Evolutionary conservation across 2,797 vertebrate genomes (phyloP), one percentile per base, ranked within the genome.

Genomic region (Paratrypauchen microcephalus): DNA sequence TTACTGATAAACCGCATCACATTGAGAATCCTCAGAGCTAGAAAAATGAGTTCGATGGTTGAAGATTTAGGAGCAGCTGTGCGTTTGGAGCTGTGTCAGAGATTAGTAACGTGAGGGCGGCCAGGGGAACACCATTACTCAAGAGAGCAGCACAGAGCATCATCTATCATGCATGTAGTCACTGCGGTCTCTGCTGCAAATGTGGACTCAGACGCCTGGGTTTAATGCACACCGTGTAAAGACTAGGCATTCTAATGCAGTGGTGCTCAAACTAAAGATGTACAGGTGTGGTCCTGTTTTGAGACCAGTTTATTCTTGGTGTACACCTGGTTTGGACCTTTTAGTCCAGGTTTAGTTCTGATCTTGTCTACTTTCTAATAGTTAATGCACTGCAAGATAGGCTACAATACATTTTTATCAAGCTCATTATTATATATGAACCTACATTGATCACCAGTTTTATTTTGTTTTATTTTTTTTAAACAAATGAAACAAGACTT

Each of bases 141-240:
- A 89, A 81, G 36, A 66, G 70, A 82, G 71, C 52, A 68, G 81
- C 68, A 63, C 65, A 71, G 61, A 55, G 68, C 65, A 66, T 54
- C 59, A 70, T 73, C 57, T 28, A 73, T 78, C 64, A 72, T 50
- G 72, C 68, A 7, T 2, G 7, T 67, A 45, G 32, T 39, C 65
- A 28, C 12, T 70, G 26, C 41, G 26, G 1, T 30, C 55, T 58
- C 71, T 75, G 62, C 61, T 52, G 21, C 39, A 41, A 32, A 23
- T 1, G 11, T 61, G 28, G 32, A 12, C 24, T 21, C 47, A 30
- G 65, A 65, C 66, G 15, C n/a, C 24, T 3, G 3, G 8, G 18
- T 67, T 54, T 26, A 39, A 58, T 3, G 24, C 5, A 52, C 0
- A 5, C 28, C 66, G n/a, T 9, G 6, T 21, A n/a, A 7, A n/a